Conservation (phyloP, 2,888 invertebrate genomes). For the Trissolcus japonicus region DNA sequence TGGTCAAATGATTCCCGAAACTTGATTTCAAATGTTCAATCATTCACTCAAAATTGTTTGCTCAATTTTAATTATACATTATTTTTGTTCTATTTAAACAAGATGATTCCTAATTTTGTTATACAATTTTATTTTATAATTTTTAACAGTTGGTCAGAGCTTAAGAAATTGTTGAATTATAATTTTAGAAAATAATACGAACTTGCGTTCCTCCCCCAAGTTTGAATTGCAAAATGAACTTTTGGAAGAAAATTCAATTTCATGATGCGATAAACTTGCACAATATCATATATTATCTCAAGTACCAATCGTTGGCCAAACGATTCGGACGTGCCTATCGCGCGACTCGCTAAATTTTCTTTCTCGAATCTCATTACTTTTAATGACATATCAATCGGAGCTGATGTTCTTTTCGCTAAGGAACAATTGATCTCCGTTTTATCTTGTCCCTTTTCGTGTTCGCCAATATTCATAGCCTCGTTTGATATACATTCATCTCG, state of each 20-base stretch:
- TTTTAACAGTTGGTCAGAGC: no score
- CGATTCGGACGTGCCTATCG: conserved; percentile 36
- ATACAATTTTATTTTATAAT: no score
- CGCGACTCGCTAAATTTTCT: conserved; percentile 35
- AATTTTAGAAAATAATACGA: no score
- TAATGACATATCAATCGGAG: conserved; percentile 28
- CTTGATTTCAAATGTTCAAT: neutral
- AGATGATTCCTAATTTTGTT: no score
- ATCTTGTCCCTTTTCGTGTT: neutral
- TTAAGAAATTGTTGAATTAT: no score
- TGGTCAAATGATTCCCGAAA: neutral
- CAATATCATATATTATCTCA: conserved; percentile 23
- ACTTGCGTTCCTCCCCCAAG: no score
- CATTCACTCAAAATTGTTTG: no score
- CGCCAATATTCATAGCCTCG: conserved; percentile 28
- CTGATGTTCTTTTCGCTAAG: conserved; percentile 7
- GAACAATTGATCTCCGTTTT: conserved; percentile 25
- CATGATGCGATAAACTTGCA: neutral
- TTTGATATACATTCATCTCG: conserved; percentile 46
- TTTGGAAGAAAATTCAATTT: no score
- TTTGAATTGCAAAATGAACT: no score
- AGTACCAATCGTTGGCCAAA: conserved; percentile 15
- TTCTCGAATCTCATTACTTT: conserved; percentile 34
- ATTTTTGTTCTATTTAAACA: no score
- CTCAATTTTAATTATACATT: no score